Percentiles rank a stretch among this genome's conserved stretches.
Conservation (phyloP, 2,888 invertebrate species). For the Dione vanillae region DNA sequence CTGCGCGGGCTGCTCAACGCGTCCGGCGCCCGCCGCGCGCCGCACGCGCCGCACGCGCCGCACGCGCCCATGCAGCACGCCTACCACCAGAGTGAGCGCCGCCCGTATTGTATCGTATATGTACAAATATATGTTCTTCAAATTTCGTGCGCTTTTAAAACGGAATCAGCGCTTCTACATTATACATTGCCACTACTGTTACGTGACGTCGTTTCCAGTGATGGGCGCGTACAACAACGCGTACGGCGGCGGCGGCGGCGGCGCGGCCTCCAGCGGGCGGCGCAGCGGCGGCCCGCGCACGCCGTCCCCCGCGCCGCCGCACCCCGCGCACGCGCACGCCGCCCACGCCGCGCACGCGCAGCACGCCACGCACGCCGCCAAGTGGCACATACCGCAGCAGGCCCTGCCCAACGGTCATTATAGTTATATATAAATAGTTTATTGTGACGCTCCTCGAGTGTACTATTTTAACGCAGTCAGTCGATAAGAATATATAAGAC, state of each 20-base stretch:
- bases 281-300: constrained; percentile 76
- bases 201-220: constrained; percentile 55
- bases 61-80: constrained; percentile 65
- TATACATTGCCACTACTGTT: no score
- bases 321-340: constrained; percentile 82
- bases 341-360: constrained; percentile 55
- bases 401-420: constrained; percentile 66
- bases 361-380: constrained; percentile 50
- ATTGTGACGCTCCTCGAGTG: no score
- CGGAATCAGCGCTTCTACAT: no score
- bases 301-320: constrained; percentile 74
- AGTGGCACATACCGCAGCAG: constrained; percentile 91
- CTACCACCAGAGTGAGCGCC: constrained; percentile 72
- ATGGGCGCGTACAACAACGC: constrained; percentile 68
- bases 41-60: constrained; percentile 46
- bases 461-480: no score
- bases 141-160: no score
- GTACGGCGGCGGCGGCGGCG: constrained; percentile 55
- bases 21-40: constrained; percentile 54
- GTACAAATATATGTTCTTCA: no score
- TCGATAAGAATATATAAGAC: no score
- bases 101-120: background rate
- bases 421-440: no score
- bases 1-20: constrained; percentile 77
- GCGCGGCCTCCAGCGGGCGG: constrained; percentile 54